Percentiles rank a stretch among this genome's conserved stretches.
Conservation (phyloP, 2,888 invertebrate species). For the Kryphioiulus occultus region DNA sequence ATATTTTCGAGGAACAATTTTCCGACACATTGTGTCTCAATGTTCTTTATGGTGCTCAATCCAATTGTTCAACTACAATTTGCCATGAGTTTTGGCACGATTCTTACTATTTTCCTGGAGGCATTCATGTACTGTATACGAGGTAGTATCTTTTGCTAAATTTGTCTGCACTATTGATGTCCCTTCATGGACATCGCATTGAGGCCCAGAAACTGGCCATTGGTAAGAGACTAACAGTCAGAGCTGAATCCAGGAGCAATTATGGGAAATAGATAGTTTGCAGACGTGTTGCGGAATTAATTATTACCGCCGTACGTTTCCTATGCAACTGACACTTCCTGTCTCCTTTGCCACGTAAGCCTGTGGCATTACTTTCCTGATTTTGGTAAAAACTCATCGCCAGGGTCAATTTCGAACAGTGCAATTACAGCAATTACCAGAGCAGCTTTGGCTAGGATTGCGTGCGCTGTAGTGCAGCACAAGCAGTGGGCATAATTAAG, state of each 20-base stretch:
- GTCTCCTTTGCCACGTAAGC: conserved; percentile 23
- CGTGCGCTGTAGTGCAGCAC: conserved; percentile 14
- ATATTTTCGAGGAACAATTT: no score
- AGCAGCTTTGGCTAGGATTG: not conserved
- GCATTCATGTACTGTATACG: no score
- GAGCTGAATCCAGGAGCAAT: not conserved
- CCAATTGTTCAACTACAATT: no score
- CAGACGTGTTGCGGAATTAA: conserved; percentile 23
- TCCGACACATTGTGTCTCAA: no score
- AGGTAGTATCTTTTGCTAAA: no score
- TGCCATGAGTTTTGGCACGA: no score
- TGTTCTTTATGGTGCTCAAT: no score
- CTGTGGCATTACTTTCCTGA: not conserved
- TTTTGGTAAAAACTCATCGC: not conserved
- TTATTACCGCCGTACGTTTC: conserved; percentile 2
- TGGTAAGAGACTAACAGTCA: not conserved
- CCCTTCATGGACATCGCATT: not conserved
- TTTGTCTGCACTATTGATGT: not conserved
- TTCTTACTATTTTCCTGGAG: no score
- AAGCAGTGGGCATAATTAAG: conserved; percentile 21
- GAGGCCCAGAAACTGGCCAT: not conserved
- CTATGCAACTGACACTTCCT: conserved; percentile 16
- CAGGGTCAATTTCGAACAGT: not conserved
- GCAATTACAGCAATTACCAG: conserved; percentile 14
- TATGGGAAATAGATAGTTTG: conserved; percentile 23